Base-by-base conservation (phyloP, 1,140 invertebrate species). In the Homalodisca vitripennis region DNA sequence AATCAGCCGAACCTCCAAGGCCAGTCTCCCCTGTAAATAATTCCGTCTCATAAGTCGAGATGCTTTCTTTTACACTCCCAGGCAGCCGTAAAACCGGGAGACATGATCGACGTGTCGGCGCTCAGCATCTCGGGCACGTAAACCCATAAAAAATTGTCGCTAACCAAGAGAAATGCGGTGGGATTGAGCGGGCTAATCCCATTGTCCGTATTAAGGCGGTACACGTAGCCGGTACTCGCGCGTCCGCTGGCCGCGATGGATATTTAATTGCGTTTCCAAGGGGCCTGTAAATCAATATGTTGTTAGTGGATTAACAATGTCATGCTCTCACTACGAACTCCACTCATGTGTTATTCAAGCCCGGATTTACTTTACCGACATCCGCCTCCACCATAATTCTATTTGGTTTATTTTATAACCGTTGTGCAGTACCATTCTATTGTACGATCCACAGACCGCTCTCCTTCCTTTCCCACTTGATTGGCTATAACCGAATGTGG, bases 221-320 rank as follows among this genome's bases (percentile, higher is more conserved):
- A 6, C 55, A 60, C 55, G 55, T 60, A 60, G 34, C 55, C 13
- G n/a, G n/a, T n/a, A n/a, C n/a, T n/a, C n/a, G 55, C 48, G 22
- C 3, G 34, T 6, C 48, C 12, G 48, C 48, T 17, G 22, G 55
- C 55, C 14, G 55, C 55, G 26, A 60, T 26, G 24, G 55, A 27
- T 60, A 60, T 60, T 60, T 60, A 60, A 60, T 60, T 60, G 55
- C 29, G 24, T 60, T 30, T 60, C 55, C 55, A 60, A 60, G 55
- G 27, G 48, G 55, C 55, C 27, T 12, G 22, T 60, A 60, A 60
- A 60, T 60, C 55, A 60, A 60, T 60, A 27, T 30, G 55, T 60
- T 30, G 55, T 60, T 60, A 60, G 55, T 60, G 27, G 55, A 60
- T 60, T 60, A 60, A 22, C 55, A 2, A 30, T 30, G 55, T n/a